Base-by-base conservation (phyloP, 2,113 vertebrate species). In the Pterocles orientalis region DNA sequence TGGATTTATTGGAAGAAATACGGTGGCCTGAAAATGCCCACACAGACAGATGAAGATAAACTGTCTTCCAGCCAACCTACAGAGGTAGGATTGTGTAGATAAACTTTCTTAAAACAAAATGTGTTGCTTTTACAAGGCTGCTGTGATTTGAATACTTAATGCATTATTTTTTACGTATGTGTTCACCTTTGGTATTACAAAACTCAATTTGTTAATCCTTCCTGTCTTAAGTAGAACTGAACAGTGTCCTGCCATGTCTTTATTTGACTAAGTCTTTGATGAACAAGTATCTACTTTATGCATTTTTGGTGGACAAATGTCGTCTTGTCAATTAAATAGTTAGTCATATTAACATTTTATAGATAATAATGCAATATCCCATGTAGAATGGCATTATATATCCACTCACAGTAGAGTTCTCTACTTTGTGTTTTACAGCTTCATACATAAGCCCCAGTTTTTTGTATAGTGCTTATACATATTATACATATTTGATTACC, bases 1-100 rank as follows among this genome's bases (percentile, higher is more conserved):
- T 99, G 99, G 99, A 99, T 99, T 97, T 99, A 99, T 93, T 99
- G 99, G 99, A 99, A 99, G 98, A 99, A 99, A 97, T 99, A 99
- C 1, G 99, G 99, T 62, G 99, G 99, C 82, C 98, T 99, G 95
- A 99, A 99, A 98, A 99, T 99, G 99, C 99, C 99, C 26, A 99
- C 99, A 91, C 98, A 99, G 96, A 99, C 99, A 56, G 99, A 99
- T 69, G 99, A 98, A 79, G 99, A 99, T 96, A 99, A 98, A 95
- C 97, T 98, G 36, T 98, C 99, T 76, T 99, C 99, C 36, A 98
- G 94, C 82, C 99, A 99, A 24, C 92, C 98, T 72, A 86, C 98
- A 96, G 99, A 98, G 97, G 99, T 99, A 98, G 95, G 97, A 69
- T 29, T 62, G 8, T 10, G 2, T 80, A 65, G 69, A 43, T 29